These are phyloP conservation scores for Cylindroiulus punctatus DNA, from an alignment of 2,888 invertebrate genomes.

Conservation along the genomic window DNA sequence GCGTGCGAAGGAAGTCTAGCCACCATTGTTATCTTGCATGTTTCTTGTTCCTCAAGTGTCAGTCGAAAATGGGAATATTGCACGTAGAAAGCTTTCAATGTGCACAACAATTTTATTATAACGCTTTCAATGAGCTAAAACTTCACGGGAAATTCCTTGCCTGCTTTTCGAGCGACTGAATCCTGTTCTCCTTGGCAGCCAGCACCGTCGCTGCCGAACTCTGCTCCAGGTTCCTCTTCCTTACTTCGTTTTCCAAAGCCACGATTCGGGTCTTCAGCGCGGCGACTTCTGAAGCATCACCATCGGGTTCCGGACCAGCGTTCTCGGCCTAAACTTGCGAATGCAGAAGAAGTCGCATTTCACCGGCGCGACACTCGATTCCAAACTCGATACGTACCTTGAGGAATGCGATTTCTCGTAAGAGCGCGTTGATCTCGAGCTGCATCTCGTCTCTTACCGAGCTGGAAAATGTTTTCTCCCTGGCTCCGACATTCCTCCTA, in stretches of 20 bases:
- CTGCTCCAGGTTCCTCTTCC: conserved; percentile 48
- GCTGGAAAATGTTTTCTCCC: not conserved
- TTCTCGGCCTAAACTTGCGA: not conserved
- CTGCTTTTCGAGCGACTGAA: conserved; percentile 46
- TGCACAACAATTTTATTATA: too few species aligned
- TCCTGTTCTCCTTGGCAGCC: not conserved
- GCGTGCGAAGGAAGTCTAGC: too few species aligned
- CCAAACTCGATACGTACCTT: not conserved
- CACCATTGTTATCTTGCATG: too few species aligned
- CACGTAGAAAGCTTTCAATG: too few species aligned
- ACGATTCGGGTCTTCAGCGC: conserved; percentile 39
- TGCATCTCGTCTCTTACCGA: not conserved
- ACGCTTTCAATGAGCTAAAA: too few species aligned
- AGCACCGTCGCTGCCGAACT: not conserved
- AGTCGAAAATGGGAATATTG: too few species aligned
- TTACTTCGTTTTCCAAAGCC: conserved; percentile 50
- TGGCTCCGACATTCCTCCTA: not conserved
- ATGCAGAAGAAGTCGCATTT: not conserved
- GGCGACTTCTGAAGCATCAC: not conserved
- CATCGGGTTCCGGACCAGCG: too few species aligned
- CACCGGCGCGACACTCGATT: not conserved
- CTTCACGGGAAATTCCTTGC: not conserved
- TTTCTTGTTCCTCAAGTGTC: too few species aligned
- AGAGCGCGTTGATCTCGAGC: not conserved
- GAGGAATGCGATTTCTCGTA: not conserved